Evolutionary conservation across 2,113 vertebrate genomes (phyloP).

Genomic region (Percina caprodes): DNA sequence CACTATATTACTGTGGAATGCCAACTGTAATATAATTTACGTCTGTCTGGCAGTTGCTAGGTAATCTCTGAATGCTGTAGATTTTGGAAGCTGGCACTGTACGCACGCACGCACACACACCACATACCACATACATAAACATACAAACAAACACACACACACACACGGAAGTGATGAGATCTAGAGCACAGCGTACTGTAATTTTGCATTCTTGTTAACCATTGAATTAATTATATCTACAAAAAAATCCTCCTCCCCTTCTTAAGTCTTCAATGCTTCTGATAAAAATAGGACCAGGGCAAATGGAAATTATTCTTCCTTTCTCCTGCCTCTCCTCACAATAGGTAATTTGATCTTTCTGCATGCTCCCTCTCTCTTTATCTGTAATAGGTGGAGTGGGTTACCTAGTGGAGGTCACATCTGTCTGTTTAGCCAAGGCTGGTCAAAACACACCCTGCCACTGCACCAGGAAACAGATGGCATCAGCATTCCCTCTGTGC

Average conservation of each 20-base stretch:
- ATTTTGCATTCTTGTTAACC: not conserved
- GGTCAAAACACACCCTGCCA: slow-evolving; percentile 21
- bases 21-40: slow-evolving; percentile 32
- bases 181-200: not conserved
- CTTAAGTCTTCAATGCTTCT: not conserved
- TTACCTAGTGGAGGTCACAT: slow-evolving; percentile 43
- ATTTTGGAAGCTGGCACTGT: not conserved
- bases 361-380: not conserved
- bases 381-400: slow-evolving; percentile 24
- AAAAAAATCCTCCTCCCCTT: not conserved
- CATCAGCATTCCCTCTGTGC: slow-evolving; percentile 8
- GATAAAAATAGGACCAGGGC: slow-evolving; percentile 11
- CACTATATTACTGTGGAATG: not conserved
- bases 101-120: too few species aligned
- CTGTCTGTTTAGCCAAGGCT: slow-evolving; percentile 5
- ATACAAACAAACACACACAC: too few species aligned
- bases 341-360: slow-evolving; percentile 31
- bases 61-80: not conserved
- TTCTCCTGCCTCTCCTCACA: not conserved
- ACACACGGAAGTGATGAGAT: not conserved
- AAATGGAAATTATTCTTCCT: not conserved
- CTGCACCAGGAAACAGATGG: not conserved
- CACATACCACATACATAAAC: too few species aligned
- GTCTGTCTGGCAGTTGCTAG: not conserved
- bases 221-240: not conserved